Conservation (phyloP, 2,113 vertebrate species). For the Xenopus borealis region DNA sequence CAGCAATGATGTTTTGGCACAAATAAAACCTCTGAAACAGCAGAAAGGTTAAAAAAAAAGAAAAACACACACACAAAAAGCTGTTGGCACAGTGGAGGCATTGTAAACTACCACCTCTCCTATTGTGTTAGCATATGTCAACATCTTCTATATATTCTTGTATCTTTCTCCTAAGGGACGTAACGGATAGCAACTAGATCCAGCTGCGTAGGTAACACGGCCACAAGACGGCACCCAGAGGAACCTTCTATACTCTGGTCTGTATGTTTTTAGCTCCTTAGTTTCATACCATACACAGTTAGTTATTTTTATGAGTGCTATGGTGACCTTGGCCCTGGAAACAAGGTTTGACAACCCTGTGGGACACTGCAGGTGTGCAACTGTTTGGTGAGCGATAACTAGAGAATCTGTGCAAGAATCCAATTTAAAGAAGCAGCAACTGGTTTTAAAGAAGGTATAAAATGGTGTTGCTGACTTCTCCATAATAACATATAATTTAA, state of each 20-base stretch:
- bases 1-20: no score
- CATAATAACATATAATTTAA: no score
- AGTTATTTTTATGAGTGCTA: constrained; percentile 39
- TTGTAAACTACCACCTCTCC: constrained; percentile 16
- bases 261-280: constrained; percentile 28
- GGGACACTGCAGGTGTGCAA: constrained; percentile 40
- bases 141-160: constrained; percentile 28
- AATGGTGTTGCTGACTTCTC: background rate
- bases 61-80: no score
- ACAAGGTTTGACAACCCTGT: constrained; percentile 24
- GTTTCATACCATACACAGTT: constrained; percentile 19
- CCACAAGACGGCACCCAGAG: constrained; percentile 39
- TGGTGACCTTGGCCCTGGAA: constrained; percentile 42
- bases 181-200: constrained; percentile 37
- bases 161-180: constrained; percentile 38
- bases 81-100: constrained; percentile 15
- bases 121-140: constrained; percentile 42
- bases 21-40: background rate
- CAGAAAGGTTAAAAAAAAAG: background rate
- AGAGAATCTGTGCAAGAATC: constrained; percentile 30
- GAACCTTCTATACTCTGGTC: constrained; percentile 16
- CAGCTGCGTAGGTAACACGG: constrained; percentile 43
- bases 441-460: background rate
- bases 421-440: constrained; percentile 29
- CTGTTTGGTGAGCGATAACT: constrained; percentile 37